These are phyloP conservation scores for Eudyptes chrysolophus DNA, from an alignment of 2,113 vertebrate species.

Conservation along the genomic window DNA sequence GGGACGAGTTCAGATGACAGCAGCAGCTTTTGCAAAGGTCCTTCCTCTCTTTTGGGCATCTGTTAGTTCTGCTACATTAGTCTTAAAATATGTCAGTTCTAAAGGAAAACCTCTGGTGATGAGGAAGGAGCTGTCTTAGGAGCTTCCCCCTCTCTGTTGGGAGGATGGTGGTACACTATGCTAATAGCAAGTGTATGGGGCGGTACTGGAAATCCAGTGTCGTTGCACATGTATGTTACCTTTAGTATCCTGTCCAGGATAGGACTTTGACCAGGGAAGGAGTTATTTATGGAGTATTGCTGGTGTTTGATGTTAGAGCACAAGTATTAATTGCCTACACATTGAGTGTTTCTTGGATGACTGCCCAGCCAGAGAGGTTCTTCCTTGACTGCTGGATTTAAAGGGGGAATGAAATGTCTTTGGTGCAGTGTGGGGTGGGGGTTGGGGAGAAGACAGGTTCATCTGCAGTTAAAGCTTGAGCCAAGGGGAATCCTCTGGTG, in stretches of 20 bases:
- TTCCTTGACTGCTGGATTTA: not conserved
- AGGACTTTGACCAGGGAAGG: not conserved
- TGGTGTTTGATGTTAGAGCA: not conserved
- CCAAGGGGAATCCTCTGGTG: not conserved
- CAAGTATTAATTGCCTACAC: not conserved
- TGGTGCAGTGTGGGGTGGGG: not conserved
- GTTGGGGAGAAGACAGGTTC: not conserved
- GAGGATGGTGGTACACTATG: not conserved
- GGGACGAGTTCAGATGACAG: constrained; percentile 98
- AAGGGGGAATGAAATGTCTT: not conserved
- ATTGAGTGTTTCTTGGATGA: not conserved
- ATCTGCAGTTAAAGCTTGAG: not conserved
- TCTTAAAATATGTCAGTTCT: not conserved
- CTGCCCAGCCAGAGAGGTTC: not conserved
- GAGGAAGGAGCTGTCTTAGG: not conserved
- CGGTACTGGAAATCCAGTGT: not conserved
- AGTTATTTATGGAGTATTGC: not conserved
- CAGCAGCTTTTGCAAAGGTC: constrained; percentile 98
- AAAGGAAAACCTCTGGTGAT: not conserved
- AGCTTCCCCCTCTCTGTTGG: not conserved
- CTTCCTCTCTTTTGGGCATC: not conserved
- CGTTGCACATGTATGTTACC: not conserved
- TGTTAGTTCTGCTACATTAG: not conserved
- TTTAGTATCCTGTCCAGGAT: not conserved
- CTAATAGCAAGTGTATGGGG: not conserved